Percentiles rank a stretch among this genome's conserved stretches.
Conservation (phyloP, 2,888 invertebrate genomes). For the Gandaritis pyraliata region DNA sequence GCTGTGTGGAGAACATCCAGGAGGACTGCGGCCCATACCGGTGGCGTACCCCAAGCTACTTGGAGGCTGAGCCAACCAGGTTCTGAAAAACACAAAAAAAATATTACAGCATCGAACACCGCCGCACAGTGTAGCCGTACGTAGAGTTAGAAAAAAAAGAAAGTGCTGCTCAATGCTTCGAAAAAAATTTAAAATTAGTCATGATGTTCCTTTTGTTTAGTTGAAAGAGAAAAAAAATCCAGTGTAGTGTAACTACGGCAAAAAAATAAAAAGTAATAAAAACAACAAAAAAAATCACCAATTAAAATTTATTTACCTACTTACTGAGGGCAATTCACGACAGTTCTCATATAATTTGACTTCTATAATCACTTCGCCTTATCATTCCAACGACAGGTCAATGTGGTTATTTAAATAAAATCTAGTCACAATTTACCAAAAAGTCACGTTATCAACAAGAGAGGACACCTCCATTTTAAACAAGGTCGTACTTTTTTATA, state of each 20-base stretch:
- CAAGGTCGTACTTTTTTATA: constrained; percentile 38
- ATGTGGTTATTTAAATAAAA: constrained; percentile 22
- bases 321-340: background rate
- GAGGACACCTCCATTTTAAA: constrained; percentile 41
- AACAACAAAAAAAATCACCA: too few relatives aligned
- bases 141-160: too few relatives aligned
- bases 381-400: constrained; percentile 32
- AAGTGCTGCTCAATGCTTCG: too few relatives aligned
- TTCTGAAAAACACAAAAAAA: constrained; percentile 51
- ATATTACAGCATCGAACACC: background rate
- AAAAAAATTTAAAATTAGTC: too few relatives aligned
- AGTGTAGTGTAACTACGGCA: too few relatives aligned
- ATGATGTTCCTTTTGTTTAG: too few relatives aligned
- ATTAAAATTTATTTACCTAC: background rate
- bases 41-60: constrained; percentile 65
- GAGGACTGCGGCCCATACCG: constrained; percentile 70
- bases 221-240: too few relatives aligned
- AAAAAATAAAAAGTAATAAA: too few relatives aligned
- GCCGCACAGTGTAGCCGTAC: too few relatives aligned
- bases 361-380: constrained; percentile 22
- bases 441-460: constrained; percentile 37
- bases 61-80: constrained; percentile 71
- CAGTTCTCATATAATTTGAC: constrained; percentile 1
- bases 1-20: constrained; percentile 70
- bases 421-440: constrained; percentile 19